Conservation (phyloP, 2,888 invertebrate genomes). For the Incurvaria masculella region DNA sequence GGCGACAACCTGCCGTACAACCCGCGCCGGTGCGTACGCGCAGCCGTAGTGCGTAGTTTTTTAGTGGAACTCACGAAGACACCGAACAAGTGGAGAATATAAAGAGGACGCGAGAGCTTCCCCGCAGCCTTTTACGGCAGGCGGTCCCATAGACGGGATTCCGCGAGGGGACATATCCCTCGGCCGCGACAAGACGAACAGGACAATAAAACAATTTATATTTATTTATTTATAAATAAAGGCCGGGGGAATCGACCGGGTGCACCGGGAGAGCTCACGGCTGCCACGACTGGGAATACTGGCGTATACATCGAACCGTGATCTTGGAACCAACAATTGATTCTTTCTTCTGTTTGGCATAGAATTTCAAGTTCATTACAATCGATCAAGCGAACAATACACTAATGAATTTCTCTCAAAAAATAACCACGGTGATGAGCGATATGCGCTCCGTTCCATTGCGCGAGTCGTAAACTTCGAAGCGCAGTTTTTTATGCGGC, state of each 20-base stretch:
- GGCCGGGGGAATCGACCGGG: slow-evolving; percentile 19
- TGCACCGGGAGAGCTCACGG: slow-evolving; percentile 11
- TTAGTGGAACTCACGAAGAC: slow-evolving; percentile 5
- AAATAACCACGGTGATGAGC: too few species aligned
- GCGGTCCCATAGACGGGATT: slow-evolving; percentile 26
- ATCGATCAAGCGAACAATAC: too few species aligned
- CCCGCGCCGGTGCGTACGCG: not conserved
- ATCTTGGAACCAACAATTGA: too few species aligned
- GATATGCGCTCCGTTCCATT: too few species aligned
- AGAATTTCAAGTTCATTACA: too few species aligned
- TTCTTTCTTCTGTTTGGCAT: too few species aligned
- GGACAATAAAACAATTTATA: slow-evolving; percentile 44
- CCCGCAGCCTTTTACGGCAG: not conserved
- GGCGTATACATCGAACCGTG: too few species aligned
- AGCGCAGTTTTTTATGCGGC: not conserved
- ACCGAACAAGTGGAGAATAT: slow-evolving; percentile 4
- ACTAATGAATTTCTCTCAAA: too few species aligned
- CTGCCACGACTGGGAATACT: too few species aligned
- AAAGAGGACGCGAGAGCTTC: not conserved
- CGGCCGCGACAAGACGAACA: not conserved
- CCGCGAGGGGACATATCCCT: slow-evolving; percentile 28
- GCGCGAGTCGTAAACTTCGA: not conserved
- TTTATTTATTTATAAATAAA: slow-evolving; percentile 36
- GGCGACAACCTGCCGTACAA: not conserved
- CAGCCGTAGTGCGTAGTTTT: slow-evolving; percentile 8